Evolutionary conservation across 2,888 invertebrate genomes (phyloP), one percentile per base, ranked within the genome.

Genomic region (Xylocampa areola): DNA sequence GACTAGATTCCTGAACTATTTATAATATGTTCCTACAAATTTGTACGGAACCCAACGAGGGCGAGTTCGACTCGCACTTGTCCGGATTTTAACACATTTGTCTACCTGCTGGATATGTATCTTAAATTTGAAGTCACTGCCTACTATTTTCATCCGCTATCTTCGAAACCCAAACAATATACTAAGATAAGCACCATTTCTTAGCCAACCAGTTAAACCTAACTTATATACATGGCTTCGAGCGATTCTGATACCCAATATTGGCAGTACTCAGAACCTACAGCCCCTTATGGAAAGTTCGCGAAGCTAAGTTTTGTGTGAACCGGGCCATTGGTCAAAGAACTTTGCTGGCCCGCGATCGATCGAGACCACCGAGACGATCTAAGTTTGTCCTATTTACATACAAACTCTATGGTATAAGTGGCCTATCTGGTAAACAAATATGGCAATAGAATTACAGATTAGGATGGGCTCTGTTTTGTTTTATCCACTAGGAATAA

Each of bases 281-380:
- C 32, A 29, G 13, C 33, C 32, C 32, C 19, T 14, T 61, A 36
- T 19, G 39, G 52, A 44, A 43, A 47, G 29, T 59, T 43, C 30
- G 51, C 39, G 60, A 47, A 35, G 21, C n/a, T 5, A 45, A 60
- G 51, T 52, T 53, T 35, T 44, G 35, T 54, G 54, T 48, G 44
- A 71, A 66, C 25, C 37, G 68, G 76, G 59, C 72, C 68, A 70
- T 68, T 79, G 79, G 79, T 79, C 76, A 76, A 80, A 61, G 78
- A 80, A 80, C 80, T 70, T 58, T 32, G 70, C n/a, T 30, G 43
- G 40, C 40, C 25, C 17, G 39, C 57, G 49, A 64, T 63, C 66
- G 74, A 76, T 80, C 74, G 71, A 74, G 37, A 66, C n/a, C 44
- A 17, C 39, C 43, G 23, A 41, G 51, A 64, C 49, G 21, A 27